These are phyloP conservation scores for Tinamus major DNA, from an alignment of 2,797 vertebrate genomes.

Conservation along the genomic window DNA sequence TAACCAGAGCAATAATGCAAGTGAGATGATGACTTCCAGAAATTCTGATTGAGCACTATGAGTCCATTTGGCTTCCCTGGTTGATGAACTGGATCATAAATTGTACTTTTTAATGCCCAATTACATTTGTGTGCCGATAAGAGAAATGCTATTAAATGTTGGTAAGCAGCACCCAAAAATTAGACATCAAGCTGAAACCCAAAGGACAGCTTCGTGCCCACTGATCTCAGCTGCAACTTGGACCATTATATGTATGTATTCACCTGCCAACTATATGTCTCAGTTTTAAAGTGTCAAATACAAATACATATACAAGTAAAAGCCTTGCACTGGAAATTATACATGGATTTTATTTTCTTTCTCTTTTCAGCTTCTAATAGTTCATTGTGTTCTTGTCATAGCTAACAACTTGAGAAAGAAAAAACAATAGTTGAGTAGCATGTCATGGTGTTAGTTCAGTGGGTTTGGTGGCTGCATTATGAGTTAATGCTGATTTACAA, in stretches of 20 bases:
- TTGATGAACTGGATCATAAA: neutral
- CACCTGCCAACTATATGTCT: neutral
- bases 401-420: neutral
- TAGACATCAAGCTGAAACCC: neutral
- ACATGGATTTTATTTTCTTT: neutral
- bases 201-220: neutral
- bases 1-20: neutral
- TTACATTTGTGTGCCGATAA: neutral
- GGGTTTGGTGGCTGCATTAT: neutral
- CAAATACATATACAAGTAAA: neutral
- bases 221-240: neutral
- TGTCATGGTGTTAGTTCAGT: neutral
- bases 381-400: neutral
- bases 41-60: neutral
- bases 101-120: neutral
- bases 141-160: neutral
- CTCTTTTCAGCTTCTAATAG: neutral
- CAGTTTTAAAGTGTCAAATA: neutral
- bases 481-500: neutral
- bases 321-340: neutral
- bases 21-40: neutral
- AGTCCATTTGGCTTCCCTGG: neutral
- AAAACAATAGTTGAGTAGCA: neutral
- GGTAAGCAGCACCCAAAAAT: neutral
- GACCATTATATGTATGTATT: accelerated